These are phyloP conservation scores for Tichodroma muraria DNA, from an alignment of 2,113 vertebrate genomes.

Conservation along the genomic window DNA sequence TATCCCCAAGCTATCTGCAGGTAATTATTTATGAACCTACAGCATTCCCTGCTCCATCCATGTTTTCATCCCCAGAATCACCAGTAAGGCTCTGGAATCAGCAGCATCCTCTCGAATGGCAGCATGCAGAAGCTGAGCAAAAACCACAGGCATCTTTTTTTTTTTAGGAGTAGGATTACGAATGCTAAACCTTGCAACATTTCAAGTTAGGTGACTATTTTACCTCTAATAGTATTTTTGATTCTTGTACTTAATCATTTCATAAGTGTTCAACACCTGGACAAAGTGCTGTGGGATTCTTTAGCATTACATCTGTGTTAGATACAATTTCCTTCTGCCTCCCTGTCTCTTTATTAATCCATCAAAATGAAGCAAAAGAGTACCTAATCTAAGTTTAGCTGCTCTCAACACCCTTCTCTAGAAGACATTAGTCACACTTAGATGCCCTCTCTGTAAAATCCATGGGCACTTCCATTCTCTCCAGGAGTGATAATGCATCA, in stretches of 20 bases:
- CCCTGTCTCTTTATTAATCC: background rate
- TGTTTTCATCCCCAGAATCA: background rate
- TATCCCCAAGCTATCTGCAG: background rate
- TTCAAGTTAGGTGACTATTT: background rate
- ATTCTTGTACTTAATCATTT: background rate
- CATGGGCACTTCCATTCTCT: background rate
- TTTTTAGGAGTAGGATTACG: background rate
- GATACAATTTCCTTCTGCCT: background rate
- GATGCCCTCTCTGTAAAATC: background rate
- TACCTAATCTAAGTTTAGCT: background rate
- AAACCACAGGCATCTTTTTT: background rate
- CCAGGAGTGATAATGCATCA: background rate
- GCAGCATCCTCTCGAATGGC: background rate
- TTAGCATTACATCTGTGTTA: background rate
- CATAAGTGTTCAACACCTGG: background rate
- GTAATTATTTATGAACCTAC: background rate
- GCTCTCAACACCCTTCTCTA: background rate
- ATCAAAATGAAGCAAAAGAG: background rate
- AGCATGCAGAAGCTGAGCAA: background rate
- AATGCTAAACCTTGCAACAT: background rate
- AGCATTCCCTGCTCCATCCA: background rate
- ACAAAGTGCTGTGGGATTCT: background rate
- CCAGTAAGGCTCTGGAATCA: background rate
- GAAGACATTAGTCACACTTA: background rate
- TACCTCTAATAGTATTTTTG: background rate